These are phyloP conservation scores for Microctonus hyperodae DNA, from an alignment of 2,888 invertebrate species.

Conservation along the genomic window DNA sequence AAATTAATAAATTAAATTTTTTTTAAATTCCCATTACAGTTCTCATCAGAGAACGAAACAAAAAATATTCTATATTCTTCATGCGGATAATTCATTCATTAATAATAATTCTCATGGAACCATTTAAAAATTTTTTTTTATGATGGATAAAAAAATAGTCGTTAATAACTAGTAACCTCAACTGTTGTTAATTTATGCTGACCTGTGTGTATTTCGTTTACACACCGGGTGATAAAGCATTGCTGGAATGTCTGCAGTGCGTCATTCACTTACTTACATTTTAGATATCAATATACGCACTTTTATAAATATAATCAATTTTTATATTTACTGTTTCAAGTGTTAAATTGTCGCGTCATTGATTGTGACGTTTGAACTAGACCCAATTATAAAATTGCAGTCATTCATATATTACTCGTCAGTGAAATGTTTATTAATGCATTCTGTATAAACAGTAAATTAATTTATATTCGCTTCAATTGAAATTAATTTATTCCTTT, in stretches of 20 bases:
- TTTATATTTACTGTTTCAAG: not conserved
- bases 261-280: conserved; percentile 9
- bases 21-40: too few relatives aligned
- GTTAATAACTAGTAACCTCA: not conserved
- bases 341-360: conserved; percentile 17
- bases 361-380: conserved; percentile 24
- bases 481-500: not conserved
- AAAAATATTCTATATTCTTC: too few relatives aligned
- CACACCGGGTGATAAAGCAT: conserved; percentile 1
- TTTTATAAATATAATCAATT: too few relatives aligned
- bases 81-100: too few relatives aligned
- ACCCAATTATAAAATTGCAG: conserved; percentile 22
- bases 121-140: not conserved
- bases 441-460: not conserved
- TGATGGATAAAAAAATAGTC: not conserved
- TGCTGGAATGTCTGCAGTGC: not conserved
- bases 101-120: too few relatives aligned
- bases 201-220: not conserved
- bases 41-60: too few relatives aligned
- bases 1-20: too few relatives aligned
- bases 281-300: conserved; percentile 9
- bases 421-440: not conserved
- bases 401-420: not conserved
- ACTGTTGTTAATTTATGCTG: not conserved
- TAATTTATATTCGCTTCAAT: not conserved